phyloP scores from a whole-genome alignment of 2,113 vertebrate genomes.

The Leucoraja erinaceus region DNA sequence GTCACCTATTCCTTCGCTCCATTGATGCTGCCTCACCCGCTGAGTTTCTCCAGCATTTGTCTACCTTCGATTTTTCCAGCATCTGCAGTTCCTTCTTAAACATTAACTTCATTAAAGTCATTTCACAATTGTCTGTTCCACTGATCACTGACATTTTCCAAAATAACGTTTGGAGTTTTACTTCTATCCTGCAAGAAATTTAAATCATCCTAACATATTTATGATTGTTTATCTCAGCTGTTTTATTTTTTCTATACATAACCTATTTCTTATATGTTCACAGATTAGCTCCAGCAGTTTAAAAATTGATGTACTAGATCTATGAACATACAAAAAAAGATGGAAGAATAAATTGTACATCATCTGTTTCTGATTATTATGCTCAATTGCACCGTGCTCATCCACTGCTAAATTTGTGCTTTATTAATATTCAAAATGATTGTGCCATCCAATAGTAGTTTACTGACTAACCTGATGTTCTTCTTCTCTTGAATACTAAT shows the following conservation, averaged over 20 bases:
- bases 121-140: not conserved
- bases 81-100: no score
- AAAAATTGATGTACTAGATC: not conserved
- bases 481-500: constrained; percentile 67
- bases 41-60: no score
- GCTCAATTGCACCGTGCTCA: not conserved
- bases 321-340: not conserved
- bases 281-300: not conserved
- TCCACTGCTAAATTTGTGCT: no score
- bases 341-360: not conserved
- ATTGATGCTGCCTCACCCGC: no score
- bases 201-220: not conserved
- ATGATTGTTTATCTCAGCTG: not conserved
- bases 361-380: not conserved
- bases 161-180: not conserved
- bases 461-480: constrained; percentile 54
- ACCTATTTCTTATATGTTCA: not conserved
- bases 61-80: no score
- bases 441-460: not conserved
- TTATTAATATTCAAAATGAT: not conserved
- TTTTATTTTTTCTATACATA: not conserved
- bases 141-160: not conserved
- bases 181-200: not conserved
- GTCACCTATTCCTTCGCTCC: no score
- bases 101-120: not conserved